Evolutionary conservation across 2,888 invertebrate genomes (phyloP), one percentile per base, ranked within the genome.

Genomic region (Hypomecis punctinalis): DNA sequence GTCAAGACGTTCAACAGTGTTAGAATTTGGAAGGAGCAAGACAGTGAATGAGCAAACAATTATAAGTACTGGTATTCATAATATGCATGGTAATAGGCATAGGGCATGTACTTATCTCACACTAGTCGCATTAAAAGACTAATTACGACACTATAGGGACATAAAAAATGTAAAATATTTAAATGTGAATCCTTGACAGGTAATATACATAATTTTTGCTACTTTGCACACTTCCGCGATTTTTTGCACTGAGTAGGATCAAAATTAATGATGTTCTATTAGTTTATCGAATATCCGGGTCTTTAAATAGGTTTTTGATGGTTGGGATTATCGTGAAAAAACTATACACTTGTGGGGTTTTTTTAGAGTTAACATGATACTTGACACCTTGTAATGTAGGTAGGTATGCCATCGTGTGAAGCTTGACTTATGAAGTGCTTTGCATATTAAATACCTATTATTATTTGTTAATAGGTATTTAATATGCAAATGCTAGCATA

Each of bases 161-260:
- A 74, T 78, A 76, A 77, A 76, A 76, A 66, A 42, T 67, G 69
- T 66, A 59, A 46, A 64, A 65, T 65, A 70, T 72, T 71, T 68
- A 69, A 69, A 66, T 68, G 73, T 62, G 75, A 78, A 82, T 85
- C 86, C 84, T 85, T 85, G 84, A 78, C 75, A 72, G 65, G 61
- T 62, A 73, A 76, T 73, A 79, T 78, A 76, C 76, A 79, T 73
- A 70, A 80, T 78, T 78, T 82, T 85, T 80, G 82, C 81, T 74
- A 78, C 74, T 76, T 69, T 69, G 70, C 74, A 69, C 64, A 77
- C 79, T 86, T 88, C 86, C 87, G 85, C 71, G 68, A 81, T 79
- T 78, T 83, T 85, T 86, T 76, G 70, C 69, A 76, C 66, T 67
- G 70, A 73, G 75, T 74, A 63, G 59, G 68, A 66, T 72, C 73